Base-by-base conservation (phyloP, 2,797 vertebrate genomes). In the Epinephelus malabaricus region DNA sequence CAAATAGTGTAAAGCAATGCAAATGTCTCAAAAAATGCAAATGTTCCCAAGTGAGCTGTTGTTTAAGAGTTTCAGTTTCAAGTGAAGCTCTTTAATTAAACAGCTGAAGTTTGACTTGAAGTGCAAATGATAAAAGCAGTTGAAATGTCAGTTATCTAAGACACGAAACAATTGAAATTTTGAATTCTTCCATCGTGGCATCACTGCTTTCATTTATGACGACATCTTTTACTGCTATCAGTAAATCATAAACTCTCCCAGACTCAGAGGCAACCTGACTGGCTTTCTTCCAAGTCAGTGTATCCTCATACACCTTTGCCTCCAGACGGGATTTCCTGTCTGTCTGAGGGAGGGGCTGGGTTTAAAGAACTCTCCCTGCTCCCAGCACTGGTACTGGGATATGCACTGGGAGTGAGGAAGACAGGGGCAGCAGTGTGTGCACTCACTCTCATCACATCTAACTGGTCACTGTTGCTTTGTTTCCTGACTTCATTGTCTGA, bases 261-360 rank as follows among this genome's bases (percentile, higher is more conserved):
- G 40, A 45, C 58, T 51, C 27, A 14, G 53, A 74, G 50, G 18
- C 30, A 23, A 60, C 75, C 59, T 27, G 54, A 40, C 64, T 45
- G 50, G 63, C 51, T 79, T 15, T 69, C 58, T 43, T 65, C 50
- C 72, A 23, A 25, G 7, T 62, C 70, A 58, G 34, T 15, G 25
- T 67, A 25, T 73, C 66, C 65, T 55, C 6, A 3, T 15, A 40
- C 46, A 79, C 68, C 76, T 81, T 76, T 9, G 50, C 86, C 82
- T 89, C 74, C 80, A 85, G 85, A 90, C 74, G 27, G 79, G 89
- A 89, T 85, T 86, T 94, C 85, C 90, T 92, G 89, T 88, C 83
- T 45, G 77, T 87, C 83, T 81, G 78, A 71, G 2, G 72, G 77
- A 47, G 56, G 86, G 60, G 50, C 78, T 27, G 0, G 23, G 61